phyloP scores from a whole-genome alignment of 2,888 invertebrate species.

The Acleris sparsana region DNA sequence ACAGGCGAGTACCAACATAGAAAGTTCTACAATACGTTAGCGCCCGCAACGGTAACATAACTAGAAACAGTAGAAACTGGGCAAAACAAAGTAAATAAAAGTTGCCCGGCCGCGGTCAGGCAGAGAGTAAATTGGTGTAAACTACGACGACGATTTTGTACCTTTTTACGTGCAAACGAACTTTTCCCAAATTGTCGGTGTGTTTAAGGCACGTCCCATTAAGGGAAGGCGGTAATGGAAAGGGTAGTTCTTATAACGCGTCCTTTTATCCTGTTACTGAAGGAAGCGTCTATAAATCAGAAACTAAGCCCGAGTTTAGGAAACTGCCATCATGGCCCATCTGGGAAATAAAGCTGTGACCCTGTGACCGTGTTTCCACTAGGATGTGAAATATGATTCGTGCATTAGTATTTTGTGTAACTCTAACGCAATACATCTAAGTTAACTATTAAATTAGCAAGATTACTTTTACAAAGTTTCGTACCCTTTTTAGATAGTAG shows the following conservation, averaged over 20 bases:
- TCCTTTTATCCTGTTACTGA: conserved; percentile 22
- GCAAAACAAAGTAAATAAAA: conserved; percentile 37
- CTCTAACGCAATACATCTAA: neutral
- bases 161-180: conserved; percentile 12
- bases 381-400: neutral
- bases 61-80: conserved; percentile 33
- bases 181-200: conserved; percentile 14
- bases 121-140: conserved; percentile 26
- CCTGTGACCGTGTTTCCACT: conserved; percentile 20
- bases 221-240: conserved; percentile 6
- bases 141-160: conserved; percentile 22
- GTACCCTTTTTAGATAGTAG: conserved; percentile 9
- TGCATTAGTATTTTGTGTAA: neutral
- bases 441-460: neutral
- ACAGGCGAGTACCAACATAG: conserved; percentile 20
- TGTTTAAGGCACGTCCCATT: conserved; percentile 8
- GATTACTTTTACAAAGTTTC: conserved; percentile 7
- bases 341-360: conserved; percentile 35
- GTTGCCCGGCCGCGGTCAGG: conserved; percentile 21
- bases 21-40: conserved; percentile 31
- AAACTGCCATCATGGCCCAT: conserved; percentile 25
- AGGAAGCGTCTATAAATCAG: conserved; percentile 27
- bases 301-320: conserved; percentile 34
- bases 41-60: conserved; percentile 24
- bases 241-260: conserved; percentile 6